phyloP scores from a whole-genome alignment of 2,888 invertebrate species.

The Stenchaetothrips biformis region DNA sequence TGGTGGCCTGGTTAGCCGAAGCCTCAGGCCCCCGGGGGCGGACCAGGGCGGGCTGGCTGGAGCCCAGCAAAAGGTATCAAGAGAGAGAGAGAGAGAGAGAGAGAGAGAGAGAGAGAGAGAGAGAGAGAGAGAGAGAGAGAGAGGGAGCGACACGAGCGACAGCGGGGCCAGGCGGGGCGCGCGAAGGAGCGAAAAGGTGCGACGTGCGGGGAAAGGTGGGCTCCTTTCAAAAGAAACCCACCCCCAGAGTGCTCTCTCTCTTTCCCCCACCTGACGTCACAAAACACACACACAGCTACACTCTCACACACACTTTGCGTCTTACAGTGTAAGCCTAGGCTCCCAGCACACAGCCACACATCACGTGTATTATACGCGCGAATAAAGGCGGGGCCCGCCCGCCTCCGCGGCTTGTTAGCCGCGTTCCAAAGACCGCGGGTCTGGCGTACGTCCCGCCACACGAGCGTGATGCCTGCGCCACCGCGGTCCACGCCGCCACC shows the following conservation, averaged over 20 bases:
- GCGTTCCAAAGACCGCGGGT: background rate
- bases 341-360: background rate
- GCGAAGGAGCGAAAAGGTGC: background rate
- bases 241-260: no score
- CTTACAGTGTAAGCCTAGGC: background rate
- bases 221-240: background rate
- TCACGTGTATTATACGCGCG: background rate
- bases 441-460: background rate
- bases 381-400: background rate
- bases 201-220: background rate
- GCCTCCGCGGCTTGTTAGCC: background rate
- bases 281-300: background rate
- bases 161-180: no score
- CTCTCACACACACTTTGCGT: background rate
- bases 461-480: no score
- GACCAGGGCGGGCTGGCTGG: background rate
- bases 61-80: background rate
- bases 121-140: no score
- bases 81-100: background rate
- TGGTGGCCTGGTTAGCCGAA: no score
- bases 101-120: no score
- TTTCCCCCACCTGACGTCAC: background rate
- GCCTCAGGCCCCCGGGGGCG: background rate
- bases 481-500: no score
- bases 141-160: background rate